These are phyloP conservation scores for Lepilemur septentrionalis DNA, from an alignment of 2,797 vertebrate species.

Conservation along the genomic window DNA sequence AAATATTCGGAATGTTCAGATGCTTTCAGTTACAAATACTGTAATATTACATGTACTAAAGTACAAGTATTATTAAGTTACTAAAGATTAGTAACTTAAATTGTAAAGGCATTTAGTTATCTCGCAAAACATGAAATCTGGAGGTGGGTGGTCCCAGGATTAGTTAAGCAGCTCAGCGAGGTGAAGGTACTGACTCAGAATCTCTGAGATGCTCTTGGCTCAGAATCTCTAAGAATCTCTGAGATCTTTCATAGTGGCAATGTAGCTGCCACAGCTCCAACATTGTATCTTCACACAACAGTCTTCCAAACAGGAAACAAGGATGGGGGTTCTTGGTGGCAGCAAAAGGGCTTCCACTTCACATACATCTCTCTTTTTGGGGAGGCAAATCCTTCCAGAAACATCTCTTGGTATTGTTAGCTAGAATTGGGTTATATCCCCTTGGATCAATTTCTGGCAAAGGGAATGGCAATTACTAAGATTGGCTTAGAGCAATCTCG, in stretches of 20 bases:
- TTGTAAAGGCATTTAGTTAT: not conserved
- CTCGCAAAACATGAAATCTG: not conserved
- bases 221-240: not conserved
- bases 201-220: not conserved
- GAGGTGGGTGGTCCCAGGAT: not conserved
- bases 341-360: not conserved
- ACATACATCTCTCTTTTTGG: not conserved
- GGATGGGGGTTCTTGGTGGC: not conserved
- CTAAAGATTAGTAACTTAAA: not conserved
- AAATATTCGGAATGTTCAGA: not conserved
- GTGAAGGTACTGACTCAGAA: not conserved
- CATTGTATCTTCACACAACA: not conserved
- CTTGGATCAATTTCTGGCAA: not conserved
- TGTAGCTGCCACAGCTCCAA: not conserved
- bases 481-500: not conserved
- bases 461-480: not conserved
- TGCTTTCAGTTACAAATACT: not conserved
- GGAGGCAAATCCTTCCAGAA: not conserved
- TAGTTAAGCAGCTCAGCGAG: not conserved
- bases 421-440: not conserved
- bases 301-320: not conserved
- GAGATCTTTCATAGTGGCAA: not conserved
- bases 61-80: not conserved
- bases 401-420: not conserved
- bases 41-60: not conserved